Conservation (phyloP, 1,140 invertebrate species). For the Leptonema lineaticorne region DNA sequence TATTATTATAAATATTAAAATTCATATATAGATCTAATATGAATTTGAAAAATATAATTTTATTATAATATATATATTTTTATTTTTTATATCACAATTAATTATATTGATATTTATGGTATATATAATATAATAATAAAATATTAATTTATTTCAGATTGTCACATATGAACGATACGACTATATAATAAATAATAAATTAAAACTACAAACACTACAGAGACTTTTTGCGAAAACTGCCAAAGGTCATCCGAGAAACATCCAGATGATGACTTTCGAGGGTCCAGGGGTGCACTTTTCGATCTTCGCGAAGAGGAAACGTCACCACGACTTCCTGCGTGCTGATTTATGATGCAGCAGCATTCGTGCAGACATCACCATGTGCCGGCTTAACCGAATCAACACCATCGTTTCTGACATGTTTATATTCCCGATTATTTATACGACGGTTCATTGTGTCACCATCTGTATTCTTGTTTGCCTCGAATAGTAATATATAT, state of each 20-base stretch:
- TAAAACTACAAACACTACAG: too few species aligned
- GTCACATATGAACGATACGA: too few species aligned
- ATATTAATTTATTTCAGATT: too few species aligned
- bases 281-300: background rate
- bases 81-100: too few species aligned
- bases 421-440: conserved; percentile 19
- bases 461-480: conserved; percentile 4
- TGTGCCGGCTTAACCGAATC: conserved; percentile 34
- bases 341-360: conserved; percentile 36
- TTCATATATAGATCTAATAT: too few species aligned
- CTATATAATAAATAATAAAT: too few species aligned
- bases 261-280: background rate
- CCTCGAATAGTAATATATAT: background rate
- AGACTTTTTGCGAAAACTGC: too few species aligned
- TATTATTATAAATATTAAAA: too few species aligned
- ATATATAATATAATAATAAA: too few species aligned
- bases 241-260: background rate
- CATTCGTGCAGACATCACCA: conserved; percentile 30
- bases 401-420: conserved; percentile 20
- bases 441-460: background rate
- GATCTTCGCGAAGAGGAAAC: conserved; percentile 31
- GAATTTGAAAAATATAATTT: too few species aligned
- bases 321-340: conserved; percentile 39
- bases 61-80: too few species aligned
- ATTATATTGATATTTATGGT: too few species aligned